These are phyloP conservation scores for Limenitis arthemis DNA, from an alignment of 2,888 invertebrate genomes.

Conservation along the genomic window DNA sequence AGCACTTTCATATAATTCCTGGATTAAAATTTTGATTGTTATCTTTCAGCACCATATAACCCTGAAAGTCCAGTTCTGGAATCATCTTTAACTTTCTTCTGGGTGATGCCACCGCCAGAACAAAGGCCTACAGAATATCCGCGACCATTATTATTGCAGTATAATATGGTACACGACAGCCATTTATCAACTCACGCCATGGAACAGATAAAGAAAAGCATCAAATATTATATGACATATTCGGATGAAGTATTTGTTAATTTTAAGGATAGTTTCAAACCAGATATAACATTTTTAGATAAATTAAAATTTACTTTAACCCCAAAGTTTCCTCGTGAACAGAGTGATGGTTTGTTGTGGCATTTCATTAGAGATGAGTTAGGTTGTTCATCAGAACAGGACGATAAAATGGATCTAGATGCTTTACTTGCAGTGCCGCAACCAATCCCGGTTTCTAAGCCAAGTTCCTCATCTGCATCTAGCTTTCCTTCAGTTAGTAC, in stretches of 20 bases:
- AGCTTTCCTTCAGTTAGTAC: slow-evolving; percentile 66
- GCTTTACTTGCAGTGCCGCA: slow-evolving; percentile 73
- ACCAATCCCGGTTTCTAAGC: slow-evolving; percentile 60
- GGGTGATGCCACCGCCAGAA: slow-evolving; percentile 97
- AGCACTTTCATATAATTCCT: no score
- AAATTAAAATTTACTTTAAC: slow-evolving; percentile 87
- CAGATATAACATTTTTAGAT: slow-evolving; percentile 84
- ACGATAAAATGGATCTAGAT: slow-evolving; percentile 76
- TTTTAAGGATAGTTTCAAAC: slow-evolving; percentile 75
- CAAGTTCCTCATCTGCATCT: slow-evolving; percentile 51
- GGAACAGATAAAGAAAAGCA: slow-evolving; percentile 88
- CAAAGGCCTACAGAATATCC: slow-evolving; percentile 93
- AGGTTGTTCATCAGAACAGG: slow-evolving; percentile 77
- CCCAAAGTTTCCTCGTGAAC: slow-evolving; percentile 87
- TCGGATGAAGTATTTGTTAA: slow-evolving; percentile 59
- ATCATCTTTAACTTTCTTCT: slow-evolving; percentile 89
- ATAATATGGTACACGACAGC: slow-evolving; percentile 86
- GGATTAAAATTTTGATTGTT: slow-evolving; percentile 7
- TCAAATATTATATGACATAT: slow-evolving; percentile 84
- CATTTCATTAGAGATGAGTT: slow-evolving; percentile 83
- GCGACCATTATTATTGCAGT: slow-evolving; percentile 91
- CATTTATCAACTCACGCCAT: slow-evolving; percentile 86
- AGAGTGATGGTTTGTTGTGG: slow-evolving; percentile 84
- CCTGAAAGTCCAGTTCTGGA: slow-evolving; percentile 85
- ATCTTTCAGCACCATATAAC: slow-evolving; percentile 83